A percentile compares a stretch with the other conserved stretches of the same genome.
phyloP scores from a whole-genome alignment of 1,140 invertebrate species.

The Papilio helenus region DNA sequence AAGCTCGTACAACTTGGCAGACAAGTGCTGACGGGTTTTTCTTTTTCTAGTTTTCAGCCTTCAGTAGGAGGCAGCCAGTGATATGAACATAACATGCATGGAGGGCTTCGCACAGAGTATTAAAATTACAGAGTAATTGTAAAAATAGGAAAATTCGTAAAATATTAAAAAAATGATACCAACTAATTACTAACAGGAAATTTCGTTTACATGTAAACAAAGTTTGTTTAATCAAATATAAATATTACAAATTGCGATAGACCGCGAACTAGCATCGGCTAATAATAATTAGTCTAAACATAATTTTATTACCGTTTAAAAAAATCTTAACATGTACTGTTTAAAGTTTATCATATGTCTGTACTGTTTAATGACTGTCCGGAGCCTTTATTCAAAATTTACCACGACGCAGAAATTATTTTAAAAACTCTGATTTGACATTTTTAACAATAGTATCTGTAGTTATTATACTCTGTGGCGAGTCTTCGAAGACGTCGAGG shows the following conservation, averaged over 20 bases:
- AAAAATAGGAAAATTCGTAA: neutral
- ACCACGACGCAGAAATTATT: neutral
- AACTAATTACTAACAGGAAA: too few relatives aligned
- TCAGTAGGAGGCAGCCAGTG: constrained; percentile 59
- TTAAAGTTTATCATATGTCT: too few relatives aligned
- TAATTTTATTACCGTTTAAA: too few relatives aligned
- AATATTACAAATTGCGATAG: too few relatives aligned
- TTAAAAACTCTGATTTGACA: neutral
- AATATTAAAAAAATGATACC: too few relatives aligned
- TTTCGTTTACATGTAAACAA: too few relatives aligned
- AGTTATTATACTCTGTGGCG: constrained; percentile 50
- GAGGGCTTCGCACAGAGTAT: constrained; percentile 56
- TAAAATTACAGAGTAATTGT: neutral
- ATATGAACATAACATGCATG: constrained; percentile 80
- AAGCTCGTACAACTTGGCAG: constrained; percentile 70
- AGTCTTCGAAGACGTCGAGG: constrained; percentile 53
- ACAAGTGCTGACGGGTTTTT: constrained; percentile 70
- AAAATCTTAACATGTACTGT: too few relatives aligned
- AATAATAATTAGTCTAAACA: too few relatives aligned
- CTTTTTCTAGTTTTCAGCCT: constrained; percentile 65
- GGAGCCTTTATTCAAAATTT: too few relatives aligned
- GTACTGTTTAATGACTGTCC: too few relatives aligned
- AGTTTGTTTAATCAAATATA: too few relatives aligned
- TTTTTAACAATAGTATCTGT: constrained; percentile 39
- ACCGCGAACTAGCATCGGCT: too few relatives aligned